Conservation (phyloP, 2,113 vertebrate species). For the Apteryx mantelli region DNA sequence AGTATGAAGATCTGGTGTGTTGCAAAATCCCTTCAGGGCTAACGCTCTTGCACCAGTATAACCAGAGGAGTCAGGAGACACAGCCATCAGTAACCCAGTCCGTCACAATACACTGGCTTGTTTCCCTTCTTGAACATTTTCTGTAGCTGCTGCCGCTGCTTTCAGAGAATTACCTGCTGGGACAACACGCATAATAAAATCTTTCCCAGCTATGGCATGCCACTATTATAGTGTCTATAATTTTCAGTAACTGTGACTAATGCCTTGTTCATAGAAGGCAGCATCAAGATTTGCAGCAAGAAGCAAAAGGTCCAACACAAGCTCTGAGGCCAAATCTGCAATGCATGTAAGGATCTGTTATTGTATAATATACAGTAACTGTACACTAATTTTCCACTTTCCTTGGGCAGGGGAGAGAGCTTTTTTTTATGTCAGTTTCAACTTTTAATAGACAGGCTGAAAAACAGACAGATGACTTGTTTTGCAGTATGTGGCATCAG, state of each 20-base stretch:
- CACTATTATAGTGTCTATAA: neutral
- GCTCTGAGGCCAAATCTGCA: neutral
- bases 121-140: neutral
- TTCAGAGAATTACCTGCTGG: neutral
- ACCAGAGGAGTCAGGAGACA: neutral
- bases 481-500: neutral
- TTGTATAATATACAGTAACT: neutral
- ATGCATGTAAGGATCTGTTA: neutral
- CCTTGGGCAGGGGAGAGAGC: neutral
- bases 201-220: neutral
- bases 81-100: neutral
- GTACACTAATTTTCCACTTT: neutral
- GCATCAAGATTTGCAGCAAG: neutral
- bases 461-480: neutral
- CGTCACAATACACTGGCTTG: neutral
- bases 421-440: neutral
- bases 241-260: neutral
- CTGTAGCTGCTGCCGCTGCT: neutral
- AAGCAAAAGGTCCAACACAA: neutral
- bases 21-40: neutral
- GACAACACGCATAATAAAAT: neutral
- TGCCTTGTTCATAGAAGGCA: neutral
- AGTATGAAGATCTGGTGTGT: neutral
- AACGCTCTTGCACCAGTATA: neutral
- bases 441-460: neutral